These are phyloP conservation scores for Montipora sp. DNA, from an alignment of 64 coral and sea anemone species.

Conservation along the genomic window DNA sequence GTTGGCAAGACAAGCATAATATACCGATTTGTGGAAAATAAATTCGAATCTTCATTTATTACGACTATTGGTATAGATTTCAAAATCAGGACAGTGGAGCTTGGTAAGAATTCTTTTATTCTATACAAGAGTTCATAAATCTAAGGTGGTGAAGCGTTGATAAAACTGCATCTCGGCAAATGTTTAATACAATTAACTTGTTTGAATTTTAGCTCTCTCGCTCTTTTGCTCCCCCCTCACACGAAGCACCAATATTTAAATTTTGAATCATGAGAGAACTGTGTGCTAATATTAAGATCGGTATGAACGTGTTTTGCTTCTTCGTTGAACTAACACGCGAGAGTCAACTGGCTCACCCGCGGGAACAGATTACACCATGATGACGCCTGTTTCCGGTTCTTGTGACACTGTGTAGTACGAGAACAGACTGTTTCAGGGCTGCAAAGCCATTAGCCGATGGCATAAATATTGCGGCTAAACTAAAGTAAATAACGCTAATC, in stretches of 20 bases:
- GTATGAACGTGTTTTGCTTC: not conserved
- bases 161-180: not conserved
- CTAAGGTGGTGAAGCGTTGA: not conserved
- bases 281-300: not conserved
- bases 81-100: constrained; percentile 92
- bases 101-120: constrained; percentile 58
- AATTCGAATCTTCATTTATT: constrained; percentile 90
- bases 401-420: too few species aligned
- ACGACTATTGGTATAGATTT: constrained; percentile 98
- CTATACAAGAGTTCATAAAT: not conserved
- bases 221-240: not conserved
- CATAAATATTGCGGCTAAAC: too few species aligned
- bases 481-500: too few species aligned
- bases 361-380: too few species aligned
- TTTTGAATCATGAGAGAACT: not conserved
- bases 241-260: not conserved
- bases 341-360: not conserved
- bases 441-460: too few species aligned
- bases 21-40: constrained; percentile 92
- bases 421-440: too few species aligned
- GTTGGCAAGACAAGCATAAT: constrained; percentile 97
- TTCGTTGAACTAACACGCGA: not conserved
- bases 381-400: too few species aligned
- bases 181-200: too few species aligned
- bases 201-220: not conserved